These are phyloP conservation scores for Salmo trutta DNA, from an alignment of 2,797 vertebrate genomes.

Conservation along the genomic window DNA sequence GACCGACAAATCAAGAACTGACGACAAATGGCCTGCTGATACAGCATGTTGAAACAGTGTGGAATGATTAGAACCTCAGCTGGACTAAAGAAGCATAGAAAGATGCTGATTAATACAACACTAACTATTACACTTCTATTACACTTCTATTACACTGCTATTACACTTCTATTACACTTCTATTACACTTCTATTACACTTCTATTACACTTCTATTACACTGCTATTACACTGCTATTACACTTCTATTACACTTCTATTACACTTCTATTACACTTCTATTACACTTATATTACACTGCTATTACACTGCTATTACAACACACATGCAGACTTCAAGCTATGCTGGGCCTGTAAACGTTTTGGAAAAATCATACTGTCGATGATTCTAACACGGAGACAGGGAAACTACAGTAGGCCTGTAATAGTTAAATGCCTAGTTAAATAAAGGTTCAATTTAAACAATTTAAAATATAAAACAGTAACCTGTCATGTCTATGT, in stretches of 20 bases:
- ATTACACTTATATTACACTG: too few relatives aligned
- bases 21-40: slow-evolving; percentile 53
- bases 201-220: too few relatives aligned
- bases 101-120: not conserved
- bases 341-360: not conserved
- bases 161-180: too few relatives aligned
- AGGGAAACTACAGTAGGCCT: not conserved
- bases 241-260: too few relatives aligned
- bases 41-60: slow-evolving; percentile 24
- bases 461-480: too few relatives aligned
- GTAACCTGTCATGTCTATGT: not conserved
- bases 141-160: too few relatives aligned
- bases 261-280: too few relatives aligned
- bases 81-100: too few relatives aligned
- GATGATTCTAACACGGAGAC: not conserved
- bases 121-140: not conserved
- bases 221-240: too few relatives aligned
- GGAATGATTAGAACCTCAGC: not conserved
- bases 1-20: slow-evolving; percentile 30
- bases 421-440: not conserved
- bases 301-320: not conserved
- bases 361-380: not conserved
- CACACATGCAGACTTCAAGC: not conserved
- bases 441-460: too few relatives aligned
- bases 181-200: not conserved